These are phyloP conservation scores for Melieria crassipennis DNA, from an alignment of 2,888 invertebrate genomes.

Conservation along the genomic window DNA sequence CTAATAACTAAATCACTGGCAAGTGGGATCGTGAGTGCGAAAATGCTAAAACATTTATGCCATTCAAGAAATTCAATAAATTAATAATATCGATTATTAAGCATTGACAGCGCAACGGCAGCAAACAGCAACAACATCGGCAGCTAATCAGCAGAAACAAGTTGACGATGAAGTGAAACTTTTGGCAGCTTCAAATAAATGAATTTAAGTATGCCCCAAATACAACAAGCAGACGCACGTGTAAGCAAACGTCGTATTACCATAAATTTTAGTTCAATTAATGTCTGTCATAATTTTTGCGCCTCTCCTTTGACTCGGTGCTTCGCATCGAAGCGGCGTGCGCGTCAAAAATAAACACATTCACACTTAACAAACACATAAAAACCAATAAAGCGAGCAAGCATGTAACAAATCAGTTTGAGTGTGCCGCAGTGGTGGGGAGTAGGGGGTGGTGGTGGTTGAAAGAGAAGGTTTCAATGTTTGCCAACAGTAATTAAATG, in stretches of 20 bases:
- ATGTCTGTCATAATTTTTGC: slow-evolving; percentile 8
- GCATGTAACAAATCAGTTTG: neutral
- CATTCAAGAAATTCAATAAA: no score
- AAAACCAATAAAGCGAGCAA: neutral
- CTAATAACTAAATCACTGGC: no score
- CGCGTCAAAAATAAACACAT: neutral
- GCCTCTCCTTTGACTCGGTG: no score
- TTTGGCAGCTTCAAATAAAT: neutral
- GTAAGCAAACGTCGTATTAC: neutral
- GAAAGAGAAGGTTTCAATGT: neutral
- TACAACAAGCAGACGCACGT: neutral
- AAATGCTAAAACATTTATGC: no score
- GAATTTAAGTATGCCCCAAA: neutral
- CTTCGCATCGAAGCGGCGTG: no score
- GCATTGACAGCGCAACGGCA: neutral
- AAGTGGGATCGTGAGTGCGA: no score
- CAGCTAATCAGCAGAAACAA: neutral
- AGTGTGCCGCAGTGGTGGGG: neutral
- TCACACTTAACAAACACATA: neutral
- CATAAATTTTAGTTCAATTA: neutral
- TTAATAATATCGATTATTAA: neutral
- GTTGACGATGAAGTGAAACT: neutral
- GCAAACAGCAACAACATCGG: neutral
- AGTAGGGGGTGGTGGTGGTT: neutral
- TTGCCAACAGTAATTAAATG: no score